phyloP scores from a whole-genome alignment of 2,113 vertebrate genomes.

The Alligator sinensis region DNA sequence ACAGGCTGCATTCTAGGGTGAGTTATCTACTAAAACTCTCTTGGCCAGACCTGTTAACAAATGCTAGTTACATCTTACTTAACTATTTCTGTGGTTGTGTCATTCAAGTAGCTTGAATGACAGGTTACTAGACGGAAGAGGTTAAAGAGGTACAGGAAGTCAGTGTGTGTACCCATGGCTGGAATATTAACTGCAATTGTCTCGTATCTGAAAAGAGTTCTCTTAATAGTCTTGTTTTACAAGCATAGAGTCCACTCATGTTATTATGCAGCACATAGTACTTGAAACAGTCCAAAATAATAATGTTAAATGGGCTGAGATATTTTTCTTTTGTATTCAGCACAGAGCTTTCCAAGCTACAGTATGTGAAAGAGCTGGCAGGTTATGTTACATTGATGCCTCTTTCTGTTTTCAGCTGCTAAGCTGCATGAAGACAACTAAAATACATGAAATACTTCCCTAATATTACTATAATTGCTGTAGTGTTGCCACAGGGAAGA shows the following conservation, averaged over 20 bases:
- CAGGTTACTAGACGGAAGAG: background rate
- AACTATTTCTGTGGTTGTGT: too few species aligned
- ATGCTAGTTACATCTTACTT: too few species aligned
- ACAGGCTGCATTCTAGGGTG: too few species aligned
- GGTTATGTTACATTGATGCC: background rate
- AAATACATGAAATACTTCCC: conserved; percentile 64
- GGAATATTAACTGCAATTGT: background rate
- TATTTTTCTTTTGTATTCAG: background rate
- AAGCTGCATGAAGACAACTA: conserved; percentile 50
- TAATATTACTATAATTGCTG: conserved; percentile 57
- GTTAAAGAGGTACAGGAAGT: background rate
- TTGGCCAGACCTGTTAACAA: too few species aligned
- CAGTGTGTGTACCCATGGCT: background rate
- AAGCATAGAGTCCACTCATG: background rate
- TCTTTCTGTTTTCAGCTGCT: background rate
- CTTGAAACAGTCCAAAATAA: background rate
- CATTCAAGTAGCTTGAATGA: too few species aligned
- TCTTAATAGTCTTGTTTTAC: background rate
- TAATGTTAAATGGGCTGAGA: background rate
- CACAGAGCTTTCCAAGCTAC: background rate
- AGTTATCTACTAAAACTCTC: too few species aligned
- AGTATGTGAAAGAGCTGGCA: background rate
- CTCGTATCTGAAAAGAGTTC: background rate
- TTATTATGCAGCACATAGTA: background rate
- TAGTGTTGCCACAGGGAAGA: conserved; percentile 55